Evolutionary conservation across 2,888 invertebrate genomes (phyloP), one percentile per base, ranked within the genome.

Genomic region (Agrilus cyanescens): DNA sequence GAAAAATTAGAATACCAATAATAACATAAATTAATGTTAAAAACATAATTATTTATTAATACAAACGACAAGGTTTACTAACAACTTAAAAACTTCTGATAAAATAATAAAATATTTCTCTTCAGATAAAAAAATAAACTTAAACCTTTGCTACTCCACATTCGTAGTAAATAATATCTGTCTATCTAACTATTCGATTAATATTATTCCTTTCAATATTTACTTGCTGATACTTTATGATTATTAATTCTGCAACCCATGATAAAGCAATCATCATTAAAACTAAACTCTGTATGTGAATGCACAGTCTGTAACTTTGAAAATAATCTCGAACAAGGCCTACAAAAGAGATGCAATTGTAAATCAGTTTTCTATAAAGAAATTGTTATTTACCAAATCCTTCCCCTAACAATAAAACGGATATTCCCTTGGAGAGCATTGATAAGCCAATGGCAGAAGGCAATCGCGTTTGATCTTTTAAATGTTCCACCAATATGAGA

Each of bases 391-490:
- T 53, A 65, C 66, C 67, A 45, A 74, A 57, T 6, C 71, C 49
- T 51, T 80, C 80, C 2, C 82, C 83, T 1, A 78, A 57, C 1
- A 76, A 74, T 5, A 82, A 76, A 0, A 82, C 78, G 29, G 79
- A 70, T 2, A 82, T 57, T 3, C 82, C 82, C 69, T 82, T 82
- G 1, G 75, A 71, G 37, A 83, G 69, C 83, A 83, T 83, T 50
- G 80, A 82, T 2, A 83, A 66, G 1, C 83, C 83, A 2, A 83
- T 71, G 0, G 82, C 83, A 1, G 81, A 77, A 0, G 83, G 77
- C 1, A 83, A 55, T 50, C 73, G 71, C 49, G 72, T 71, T 10
- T 58, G 54, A 40, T 59, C 58, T 12, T 68, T 66, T 49, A 76
- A 78, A 56, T 80, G 70, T 49, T 80, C 80, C 0, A 82, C 77